These are phyloP conservation scores for Craterocephalus amniculus DNA, from an alignment of 2,797 vertebrate genomes.

Conservation along the genomic window DNA sequence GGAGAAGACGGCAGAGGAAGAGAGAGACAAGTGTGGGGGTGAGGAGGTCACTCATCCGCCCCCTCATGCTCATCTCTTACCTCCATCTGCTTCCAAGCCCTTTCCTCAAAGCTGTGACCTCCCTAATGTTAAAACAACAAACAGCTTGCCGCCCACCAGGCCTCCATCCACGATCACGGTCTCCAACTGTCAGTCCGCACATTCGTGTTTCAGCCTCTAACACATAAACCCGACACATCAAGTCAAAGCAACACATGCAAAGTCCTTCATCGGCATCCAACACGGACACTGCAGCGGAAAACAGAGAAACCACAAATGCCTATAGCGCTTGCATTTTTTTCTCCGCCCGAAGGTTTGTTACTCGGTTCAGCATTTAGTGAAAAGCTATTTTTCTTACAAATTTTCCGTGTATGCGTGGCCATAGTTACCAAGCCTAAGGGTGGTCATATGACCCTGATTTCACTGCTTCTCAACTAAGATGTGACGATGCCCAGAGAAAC, in stretches of 20 bases:
- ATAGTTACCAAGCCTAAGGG: conserved; percentile 39
- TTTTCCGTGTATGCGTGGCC: conserved; percentile 17
- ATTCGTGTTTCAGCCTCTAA: conserved; percentile 16
- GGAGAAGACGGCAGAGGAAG: conserved; percentile 36
- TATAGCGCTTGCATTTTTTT: neutral
- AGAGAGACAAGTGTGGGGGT: conserved; percentile 56
- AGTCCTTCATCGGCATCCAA: conserved; percentile 10
- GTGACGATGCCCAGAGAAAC: neutral
- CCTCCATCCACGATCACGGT: conserved; percentile 44
- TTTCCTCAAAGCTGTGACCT: conserved; percentile 73
- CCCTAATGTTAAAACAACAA: conserved; percentile 72
- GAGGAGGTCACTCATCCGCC: conserved; percentile 73
- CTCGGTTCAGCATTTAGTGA: conserved; percentile 19
- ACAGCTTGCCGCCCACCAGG: conserved; percentile 66
- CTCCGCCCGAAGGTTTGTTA: conserved; percentile 1
- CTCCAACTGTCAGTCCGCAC: conserved; percentile 34
- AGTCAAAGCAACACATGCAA: conserved; percentile 5
- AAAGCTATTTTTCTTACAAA: conserved; percentile 18
- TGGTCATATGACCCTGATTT: conserved; percentile 23
- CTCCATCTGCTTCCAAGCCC: conserved; percentile 69
- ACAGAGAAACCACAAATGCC: neutral
- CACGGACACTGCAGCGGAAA: neutral
- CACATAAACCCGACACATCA: conserved; percentile 1
- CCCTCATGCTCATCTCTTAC: conserved; percentile 76
- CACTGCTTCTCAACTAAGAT: conserved; percentile 1